These are phyloP conservation scores for Latrodectus hesperus DNA, from an alignment of 2,888 invertebrate genomes.

Conservation along the genomic window DNA sequence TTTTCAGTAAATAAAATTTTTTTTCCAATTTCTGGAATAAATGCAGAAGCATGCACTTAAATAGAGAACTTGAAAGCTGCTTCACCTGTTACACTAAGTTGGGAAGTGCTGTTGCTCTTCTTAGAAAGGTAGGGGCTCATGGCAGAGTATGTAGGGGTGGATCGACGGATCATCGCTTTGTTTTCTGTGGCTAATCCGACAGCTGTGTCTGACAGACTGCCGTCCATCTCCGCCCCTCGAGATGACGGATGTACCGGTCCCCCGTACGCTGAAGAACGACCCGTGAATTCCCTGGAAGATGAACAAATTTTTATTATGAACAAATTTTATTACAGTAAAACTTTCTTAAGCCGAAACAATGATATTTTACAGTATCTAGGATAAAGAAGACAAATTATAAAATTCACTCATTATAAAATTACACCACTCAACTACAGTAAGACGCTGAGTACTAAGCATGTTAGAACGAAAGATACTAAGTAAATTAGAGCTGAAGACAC, in stretches of 20 bases:
- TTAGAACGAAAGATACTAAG: no score
- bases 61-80: no score
- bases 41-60: no score
- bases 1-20: no score
- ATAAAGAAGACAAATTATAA: no score
- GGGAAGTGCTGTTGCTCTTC: slow-evolving; percentile 97
- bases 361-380: background rate
- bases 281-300: slow-evolving; percentile 44
- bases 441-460: no score
- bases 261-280: slow-evolving; percentile 56
- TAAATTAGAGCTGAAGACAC: no score
- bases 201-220: slow-evolving; percentile 97
- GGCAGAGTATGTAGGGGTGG: slow-evolving; percentile 26
- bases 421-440: no score
- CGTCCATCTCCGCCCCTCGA: slow-evolving; percentile 78
- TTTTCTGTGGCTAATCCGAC: slow-evolving; percentile 80
- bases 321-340: background rate
- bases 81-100: slow-evolving; percentile 95
- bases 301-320: background rate
- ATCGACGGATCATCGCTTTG: slow-evolving; percentile 71
- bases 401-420: no score
- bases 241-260: slow-evolving; percentile 66
- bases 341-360: background rate
- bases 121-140: slow-evolving; percentile 84
- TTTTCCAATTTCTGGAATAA: no score